phyloP scores from a whole-genome alignment of 2,797 vertebrate species.

The Cryptoprocta ferox region DNA sequence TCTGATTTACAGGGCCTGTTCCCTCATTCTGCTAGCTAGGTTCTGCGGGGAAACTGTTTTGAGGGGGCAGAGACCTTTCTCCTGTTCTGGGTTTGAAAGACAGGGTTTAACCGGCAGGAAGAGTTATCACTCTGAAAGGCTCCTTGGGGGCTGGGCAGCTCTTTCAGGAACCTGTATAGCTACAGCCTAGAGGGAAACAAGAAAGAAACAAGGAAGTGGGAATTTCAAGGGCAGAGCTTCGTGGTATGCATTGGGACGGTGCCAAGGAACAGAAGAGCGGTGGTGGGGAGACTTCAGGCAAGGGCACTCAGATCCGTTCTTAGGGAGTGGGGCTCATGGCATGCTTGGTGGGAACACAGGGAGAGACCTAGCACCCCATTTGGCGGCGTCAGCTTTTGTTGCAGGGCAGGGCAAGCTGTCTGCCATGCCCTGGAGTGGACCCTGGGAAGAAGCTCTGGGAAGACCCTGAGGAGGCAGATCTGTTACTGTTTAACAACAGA shows the following conservation, averaged over 20 bases:
- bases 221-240: constrained; percentile 68
- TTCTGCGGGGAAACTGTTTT: neutral
- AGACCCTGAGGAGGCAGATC: neutral
- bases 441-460: constrained; percentile 15
- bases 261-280: constrained; percentile 44
- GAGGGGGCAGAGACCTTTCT: neutral
- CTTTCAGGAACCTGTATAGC: constrained; percentile 58
- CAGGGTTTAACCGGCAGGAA: constrained; percentile 6
- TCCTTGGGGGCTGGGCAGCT: constrained; percentile 46
- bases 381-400: neutral
- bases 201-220: constrained; percentile 76
- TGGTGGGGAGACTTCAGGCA: neutral
- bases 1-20: neutral
- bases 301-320: neutral
- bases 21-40: neutral
- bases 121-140: neutral
- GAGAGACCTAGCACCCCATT: neutral
- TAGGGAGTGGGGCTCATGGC: neutral
- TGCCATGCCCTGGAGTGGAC: neutral
- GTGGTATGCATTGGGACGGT: constrained; percentile 25
- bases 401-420: neutral
- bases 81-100: constrained; percentile 14
- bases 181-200: constrained; percentile 51
- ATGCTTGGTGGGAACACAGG: neutral
- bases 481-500: neutral